Evolutionary conservation across 2,797 vertebrate species (phyloP).

Genomic region (Rhyacichthys aspro): DNA sequence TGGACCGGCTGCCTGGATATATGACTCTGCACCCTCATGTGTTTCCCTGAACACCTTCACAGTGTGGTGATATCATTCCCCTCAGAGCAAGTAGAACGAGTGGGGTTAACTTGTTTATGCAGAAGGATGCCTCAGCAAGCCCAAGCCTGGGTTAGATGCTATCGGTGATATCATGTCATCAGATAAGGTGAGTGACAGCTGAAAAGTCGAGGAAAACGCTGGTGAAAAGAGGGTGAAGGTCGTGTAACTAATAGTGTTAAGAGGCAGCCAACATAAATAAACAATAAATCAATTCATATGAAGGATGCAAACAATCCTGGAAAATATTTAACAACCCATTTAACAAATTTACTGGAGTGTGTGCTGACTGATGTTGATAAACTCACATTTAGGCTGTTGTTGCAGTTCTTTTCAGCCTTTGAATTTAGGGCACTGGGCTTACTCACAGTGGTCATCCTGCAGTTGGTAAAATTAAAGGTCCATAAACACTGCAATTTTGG

Average conservation of each 20-base stretch:
- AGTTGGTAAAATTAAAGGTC: slow-evolving; percentile 72
- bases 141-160: slow-evolving; percentile 44
- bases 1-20: not conserved
- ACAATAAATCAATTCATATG: not conserved
- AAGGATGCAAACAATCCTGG: no score
- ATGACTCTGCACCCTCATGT: slow-evolving; percentile 7
- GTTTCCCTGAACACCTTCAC: slow-evolving; percentile 9
- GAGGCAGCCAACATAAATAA: not conserved
- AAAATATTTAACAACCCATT: no score
- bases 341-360: not conserved
- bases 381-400: slow-evolving; percentile 12
- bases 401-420: slow-evolving; percentile 49
- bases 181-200: slow-evolving; percentile 45
- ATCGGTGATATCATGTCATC: slow-evolving; percentile 35
- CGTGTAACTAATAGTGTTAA: slow-evolving; percentile 23
- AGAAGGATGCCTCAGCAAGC: slow-evolving; percentile 48
- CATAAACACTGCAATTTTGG: slow-evolving; percentile 70
- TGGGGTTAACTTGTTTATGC: slow-evolving; percentile 4
- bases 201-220: not conserved
- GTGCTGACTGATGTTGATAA: not conserved
- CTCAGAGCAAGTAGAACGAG: slow-evolving; percentile 17
- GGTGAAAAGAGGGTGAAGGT: not conserved
- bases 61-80: slow-evolving; percentile 22
- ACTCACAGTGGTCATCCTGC: slow-evolving; percentile 67
- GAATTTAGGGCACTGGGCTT: not conserved